Evolutionary conservation across 2,888 invertebrate genomes (phyloP).

Genomic region (Conchocele bisecta): DNA sequence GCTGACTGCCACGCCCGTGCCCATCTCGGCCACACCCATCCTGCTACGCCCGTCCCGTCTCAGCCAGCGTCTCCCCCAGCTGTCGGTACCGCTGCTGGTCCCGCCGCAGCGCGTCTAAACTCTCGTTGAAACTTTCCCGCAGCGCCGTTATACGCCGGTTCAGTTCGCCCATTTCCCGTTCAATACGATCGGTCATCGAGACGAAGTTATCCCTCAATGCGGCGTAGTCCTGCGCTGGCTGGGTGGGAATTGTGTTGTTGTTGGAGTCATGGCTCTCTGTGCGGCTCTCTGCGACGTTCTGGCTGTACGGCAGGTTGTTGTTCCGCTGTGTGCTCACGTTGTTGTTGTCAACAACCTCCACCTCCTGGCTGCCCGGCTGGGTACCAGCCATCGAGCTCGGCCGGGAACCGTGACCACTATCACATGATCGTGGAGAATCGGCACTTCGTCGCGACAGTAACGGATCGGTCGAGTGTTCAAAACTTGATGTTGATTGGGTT

Average conservation of each 20-base stretch:
- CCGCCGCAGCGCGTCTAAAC: slow-evolving; percentile 61
- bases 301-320: not conserved
- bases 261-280: slow-evolving; percentile 39
- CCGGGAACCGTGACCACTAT: slow-evolving; percentile 14
- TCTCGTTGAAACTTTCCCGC: slow-evolving; percentile 68
- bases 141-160: slow-evolving; percentile 69
- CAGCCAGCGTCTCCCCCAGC: slow-evolving; percentile 24
- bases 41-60: not conserved
- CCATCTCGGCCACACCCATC: slow-evolving; percentile 19
- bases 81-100: slow-evolving; percentile 54
- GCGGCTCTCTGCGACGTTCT: slow-evolving; percentile 20
- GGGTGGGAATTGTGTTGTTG: slow-evolving; percentile 49
- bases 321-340: slow-evolving; percentile 15
- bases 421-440: slow-evolving; percentile 15
- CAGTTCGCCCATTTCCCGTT: slow-evolving; percentile 70
- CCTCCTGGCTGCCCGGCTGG: too few relatives aligned
- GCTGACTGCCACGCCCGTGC: not conserved
- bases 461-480: slow-evolving; percentile 8
- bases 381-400: slow-evolving; percentile 11
- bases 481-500: slow-evolving; percentile 18
- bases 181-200: slow-evolving; percentile 64
- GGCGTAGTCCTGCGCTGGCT: not conserved
- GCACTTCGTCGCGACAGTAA: not conserved
- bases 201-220: slow-evolving; percentile 56
- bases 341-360: slow-evolving; percentile 42